These are phyloP conservation scores for Haliclona indistincta DNA, from an alignment of 37 sponge, comb jelly and placozoan species.

Conservation along the genomic window DNA sequence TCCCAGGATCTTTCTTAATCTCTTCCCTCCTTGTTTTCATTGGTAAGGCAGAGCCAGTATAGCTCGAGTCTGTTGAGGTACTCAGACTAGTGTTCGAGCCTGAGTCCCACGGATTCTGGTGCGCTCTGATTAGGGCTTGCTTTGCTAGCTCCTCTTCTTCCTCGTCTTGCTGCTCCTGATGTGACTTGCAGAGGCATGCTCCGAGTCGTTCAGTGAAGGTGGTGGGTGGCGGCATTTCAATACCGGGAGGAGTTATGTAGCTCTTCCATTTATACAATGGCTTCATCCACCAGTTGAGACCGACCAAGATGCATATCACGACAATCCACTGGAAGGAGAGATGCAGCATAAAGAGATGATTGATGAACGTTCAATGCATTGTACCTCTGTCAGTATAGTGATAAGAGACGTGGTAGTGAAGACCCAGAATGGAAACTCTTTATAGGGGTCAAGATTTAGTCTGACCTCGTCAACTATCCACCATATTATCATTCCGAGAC, in stretches of 20 bases:
- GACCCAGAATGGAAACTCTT: conserved; percentile 35
- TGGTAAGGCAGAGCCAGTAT: too few species aligned
- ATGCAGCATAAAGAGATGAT: neutral
- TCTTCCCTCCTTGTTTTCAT: too few species aligned
- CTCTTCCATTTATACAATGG: conserved; percentile 37
- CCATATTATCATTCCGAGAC: conserved; percentile 67
- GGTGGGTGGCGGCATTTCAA: too few species aligned
- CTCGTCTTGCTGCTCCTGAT: neutral
- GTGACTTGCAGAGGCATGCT: neutral
- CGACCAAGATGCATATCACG: conserved; percentile 33
- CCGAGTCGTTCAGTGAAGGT: neutral
- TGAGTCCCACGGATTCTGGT: too few species aligned
- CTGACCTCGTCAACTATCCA: conserved; percentile 65
- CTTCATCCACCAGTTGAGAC: conserved; percentile 73
- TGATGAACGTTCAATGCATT: neutral
- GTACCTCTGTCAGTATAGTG: conserved; percentile 39
- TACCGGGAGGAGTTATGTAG: neutral
- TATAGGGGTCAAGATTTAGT: neutral
- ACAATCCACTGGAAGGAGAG: conserved; percentile 57
- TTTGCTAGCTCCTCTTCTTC: too few species aligned
- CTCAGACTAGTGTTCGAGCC: too few species aligned
- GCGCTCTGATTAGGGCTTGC: too few species aligned
- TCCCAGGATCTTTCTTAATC: too few species aligned
- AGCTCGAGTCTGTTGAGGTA: too few species aligned
- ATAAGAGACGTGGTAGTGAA: conserved; percentile 32